These are phyloP conservation scores for rat (Rattus norvegicus) DNA, from an alignment of 2,113 vertebrate genomes.

Conservation along the genomic window GRCr8 NC_086019.1:43171501-43172000, in stretches of 20 bases:
- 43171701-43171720: conserved; percentile 81
- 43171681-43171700: conserved; percentile 77
- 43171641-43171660: conserved; percentile 63
- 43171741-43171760: conserved; percentile 66
- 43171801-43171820: background rate
- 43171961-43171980: background rate
- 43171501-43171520: rapidly evolving
- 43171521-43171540: rapidly evolving
- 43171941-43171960: background rate
- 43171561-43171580: background rate
- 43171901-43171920: background rate
- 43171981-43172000: background rate
- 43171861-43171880: background rate
- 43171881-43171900: background rate
- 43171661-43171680: conserved; percentile 63
- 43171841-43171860: background rate
- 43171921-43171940: background rate
- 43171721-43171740: conserved; percentile 68
- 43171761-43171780: background rate
- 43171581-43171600: background rate
- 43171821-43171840: background rate
- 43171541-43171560: background rate
- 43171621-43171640: conserved; percentile 75
- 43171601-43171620: conserved; percentile 42
- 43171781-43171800: too few species aligned